A percentile compares a stretch with the other conserved stretches of the same genome.
phyloP scores from a whole-genome alignment of 2,797 vertebrate genomes.

The Scyliorhinus canicula region DNA sequence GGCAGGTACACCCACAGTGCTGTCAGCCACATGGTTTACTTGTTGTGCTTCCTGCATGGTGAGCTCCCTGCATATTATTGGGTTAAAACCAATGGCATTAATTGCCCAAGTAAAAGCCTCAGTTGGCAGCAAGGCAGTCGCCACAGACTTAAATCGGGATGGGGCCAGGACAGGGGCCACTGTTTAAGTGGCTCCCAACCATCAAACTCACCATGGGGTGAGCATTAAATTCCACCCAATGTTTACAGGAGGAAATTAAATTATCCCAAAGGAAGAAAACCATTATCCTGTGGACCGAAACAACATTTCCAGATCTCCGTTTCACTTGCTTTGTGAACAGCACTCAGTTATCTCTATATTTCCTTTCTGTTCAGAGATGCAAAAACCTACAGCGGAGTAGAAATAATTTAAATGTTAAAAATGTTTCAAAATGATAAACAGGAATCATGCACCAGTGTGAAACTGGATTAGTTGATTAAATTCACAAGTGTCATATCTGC shows the following conservation, averaged over 20 bases:
- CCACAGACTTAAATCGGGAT: no score
- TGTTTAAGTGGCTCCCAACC: no score
- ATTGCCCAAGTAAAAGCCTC: neutral
- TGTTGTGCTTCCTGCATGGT: neutral
- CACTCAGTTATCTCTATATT: neutral
- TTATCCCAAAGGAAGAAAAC: neutral
- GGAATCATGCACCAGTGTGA: neutral
- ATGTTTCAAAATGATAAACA: neutral
- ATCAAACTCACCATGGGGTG: no score
- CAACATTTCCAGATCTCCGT: neutral
- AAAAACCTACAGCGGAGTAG: neutral
- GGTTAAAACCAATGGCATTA: neutral
- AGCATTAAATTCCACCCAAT: no score
- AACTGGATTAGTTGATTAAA: neutral
- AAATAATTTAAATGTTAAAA: neutral
- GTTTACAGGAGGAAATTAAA: neutral
- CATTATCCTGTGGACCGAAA: neutral
- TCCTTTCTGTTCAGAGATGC: neutral
- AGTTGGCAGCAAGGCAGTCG: neutral
- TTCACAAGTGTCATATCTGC: neutral
- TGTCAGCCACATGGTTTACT: no score
- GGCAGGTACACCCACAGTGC: no score
- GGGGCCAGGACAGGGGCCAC: no score
- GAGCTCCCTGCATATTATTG: neutral
- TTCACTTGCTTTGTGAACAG: neutral